These are phyloP conservation scores for Pterophyllum scalare DNA, from an alignment of 2,113 vertebrate species.

Conservation along the genomic window DNA sequence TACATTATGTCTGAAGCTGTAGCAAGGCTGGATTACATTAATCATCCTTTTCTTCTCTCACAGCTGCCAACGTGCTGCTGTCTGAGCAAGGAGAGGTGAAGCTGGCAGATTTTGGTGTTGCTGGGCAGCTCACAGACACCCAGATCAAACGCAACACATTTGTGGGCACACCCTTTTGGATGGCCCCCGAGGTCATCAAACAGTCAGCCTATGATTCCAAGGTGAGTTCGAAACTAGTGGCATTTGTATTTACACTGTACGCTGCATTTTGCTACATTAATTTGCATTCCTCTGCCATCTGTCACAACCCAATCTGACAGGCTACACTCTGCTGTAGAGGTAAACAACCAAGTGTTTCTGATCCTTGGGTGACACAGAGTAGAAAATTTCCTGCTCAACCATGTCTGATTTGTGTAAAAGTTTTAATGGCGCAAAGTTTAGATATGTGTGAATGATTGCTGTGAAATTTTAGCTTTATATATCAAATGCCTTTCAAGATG, in stretches of 20 bases:
- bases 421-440: no score
- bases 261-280: background rate
- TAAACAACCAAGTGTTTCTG: background rate
- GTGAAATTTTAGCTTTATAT: no score
- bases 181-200: slow-evolving; percentile 85
- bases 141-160: slow-evolving; percentile 86
- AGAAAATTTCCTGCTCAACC: background rate
- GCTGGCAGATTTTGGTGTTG: slow-evolving; percentile 83
- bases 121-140: slow-evolving; percentile 84
- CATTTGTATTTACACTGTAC: background rate
- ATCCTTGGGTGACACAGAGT: background rate
- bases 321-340: background rate
- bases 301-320: background rate
- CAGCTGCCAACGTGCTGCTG: slow-evolving; percentile 84
- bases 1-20: background rate
- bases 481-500: no score
- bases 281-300: background rate
- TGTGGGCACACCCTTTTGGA: slow-evolving; percentile 85
- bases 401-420: no score
- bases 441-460: no score
- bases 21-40: background rate
- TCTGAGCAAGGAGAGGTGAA: slow-evolving; percentile 85
- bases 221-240: slow-evolving; percentile 52
- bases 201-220: slow-evolving; percentile 85
- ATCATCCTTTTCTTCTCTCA: background rate